Evolutionary conservation across 2,113 vertebrate species (phyloP).

Genomic region (Mionectes macconnelli): DNA sequence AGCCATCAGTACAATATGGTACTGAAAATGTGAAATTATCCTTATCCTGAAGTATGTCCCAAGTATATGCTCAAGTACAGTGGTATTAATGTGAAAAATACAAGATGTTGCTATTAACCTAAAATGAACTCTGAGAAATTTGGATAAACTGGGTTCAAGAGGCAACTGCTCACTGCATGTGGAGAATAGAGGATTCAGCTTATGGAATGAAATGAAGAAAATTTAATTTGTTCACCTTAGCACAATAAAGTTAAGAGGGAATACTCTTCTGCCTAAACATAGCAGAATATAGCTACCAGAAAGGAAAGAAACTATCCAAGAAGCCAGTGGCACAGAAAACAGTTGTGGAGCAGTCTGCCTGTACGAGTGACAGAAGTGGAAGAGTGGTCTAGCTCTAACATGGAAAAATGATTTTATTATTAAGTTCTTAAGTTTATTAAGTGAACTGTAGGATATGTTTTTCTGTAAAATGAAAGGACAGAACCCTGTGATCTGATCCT

Average conservation of each 20-base stretch:
- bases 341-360: neutral
- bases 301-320: neutral
- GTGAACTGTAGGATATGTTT: neutral
- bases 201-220: neutral
- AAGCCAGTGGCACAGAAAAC: neutral
- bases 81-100: neutral
- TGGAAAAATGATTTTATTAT: neutral
- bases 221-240: neutral
- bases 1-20: neutral
- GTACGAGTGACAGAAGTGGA: neutral
- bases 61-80: neutral
- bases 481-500: neutral
- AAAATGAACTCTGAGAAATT: neutral
- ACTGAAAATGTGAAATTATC: neutral
- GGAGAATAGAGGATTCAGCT: neutral
- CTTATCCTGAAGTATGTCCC: neutral
- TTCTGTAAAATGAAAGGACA: neutral
- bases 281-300: neutral
- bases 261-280: neutral
- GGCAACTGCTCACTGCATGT: neutral
- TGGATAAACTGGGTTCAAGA: neutral
- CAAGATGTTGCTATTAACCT: neutral
- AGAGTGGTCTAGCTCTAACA: neutral
- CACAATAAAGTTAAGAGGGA: neutral
- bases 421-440: neutral